Base-by-base conservation (phyloP, 2,888 invertebrate species). In the Yponomeuta plumbellus region DNA sequence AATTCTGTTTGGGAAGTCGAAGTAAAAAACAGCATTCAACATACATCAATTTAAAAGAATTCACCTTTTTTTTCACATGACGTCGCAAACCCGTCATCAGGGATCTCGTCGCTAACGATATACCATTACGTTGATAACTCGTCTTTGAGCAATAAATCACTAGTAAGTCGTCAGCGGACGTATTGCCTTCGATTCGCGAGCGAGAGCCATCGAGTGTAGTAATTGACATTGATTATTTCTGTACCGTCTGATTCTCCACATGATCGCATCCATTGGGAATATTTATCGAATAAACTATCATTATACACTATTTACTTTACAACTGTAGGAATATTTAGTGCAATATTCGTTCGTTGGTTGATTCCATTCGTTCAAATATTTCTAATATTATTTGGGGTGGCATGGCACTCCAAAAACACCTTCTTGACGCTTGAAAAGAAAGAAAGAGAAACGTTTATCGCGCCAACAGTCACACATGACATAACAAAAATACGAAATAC, bases 91-190 rank as follows among this genome's bases (percentile, higher is more conserved):
- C 58, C 58, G 58, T 22, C 11, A 22, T 21, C 58, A 22, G 21
- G 8, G 5, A 0, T 21, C 21, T 8, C 17, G 17, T 52, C 58
- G 8, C 58, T 58, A 58, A 58, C 58, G 58, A 58, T 21, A 11
- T 20, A 58, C 58, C 22, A 21, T 58, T 58, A 58, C 58, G 58
- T 58, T 22, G 58, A 52, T 58, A 58, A n/a, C 20, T 58, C 58
- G 58, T 3, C 21, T 58, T 22, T 21, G 13, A 58, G 22, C 58
- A 17, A 52, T 58, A 20, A 22, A 22, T 58, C 58, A 22, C 22
- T 58, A 58, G 6, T 21, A 8, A 58, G 58, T 58, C 21, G n/a
- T 20, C 58, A 3, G 21, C 21, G 20, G 58, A 58, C 58, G 58
- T 20, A 58, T 58, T 58, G 58, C 58, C 58, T 11, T 52, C 17